Conservation (phyloP, 2,888 invertebrate species). For the Volucella zonaria region DNA sequence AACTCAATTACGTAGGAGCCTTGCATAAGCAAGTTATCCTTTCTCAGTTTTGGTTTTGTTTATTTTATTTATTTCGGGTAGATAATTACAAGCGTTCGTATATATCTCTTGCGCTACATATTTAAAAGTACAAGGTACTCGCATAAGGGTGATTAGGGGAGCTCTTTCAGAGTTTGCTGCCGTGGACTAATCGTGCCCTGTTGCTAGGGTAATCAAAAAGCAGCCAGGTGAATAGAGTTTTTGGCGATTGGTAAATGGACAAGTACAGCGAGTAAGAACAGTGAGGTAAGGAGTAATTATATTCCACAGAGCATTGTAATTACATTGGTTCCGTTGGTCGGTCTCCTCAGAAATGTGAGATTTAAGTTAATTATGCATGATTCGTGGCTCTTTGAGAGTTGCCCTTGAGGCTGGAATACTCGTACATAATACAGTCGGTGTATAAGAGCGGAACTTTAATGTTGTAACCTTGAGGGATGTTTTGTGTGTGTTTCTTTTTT, state of each 20-base stretch:
- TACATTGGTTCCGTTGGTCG: conserved; percentile 18
- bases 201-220: conserved; percentile 33
- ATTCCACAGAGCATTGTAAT: conserved; percentile 42
- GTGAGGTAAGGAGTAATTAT: conserved; percentile 27
- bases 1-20: conserved; percentile 1
- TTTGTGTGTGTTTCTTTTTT: too few relatives aligned
- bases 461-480: too few relatives aligned
- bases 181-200: conserved; percentile 24
- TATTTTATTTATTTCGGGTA: background rate
- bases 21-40: conserved; percentile 12
- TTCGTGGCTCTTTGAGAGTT: conserved; percentile 12
- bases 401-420: background rate
- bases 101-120: too few relatives aligned
- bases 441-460: too few relatives aligned
- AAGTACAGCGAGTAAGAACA: too few relatives aligned
- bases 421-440: too few relatives aligned
- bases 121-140: too few relatives aligned
- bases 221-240: conserved; percentile 19
- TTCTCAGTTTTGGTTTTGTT: background rate
- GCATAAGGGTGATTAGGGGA: background rate
- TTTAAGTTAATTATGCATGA: conserved; percentile 35
- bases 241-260: conserved; percentile 27
- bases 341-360: background rate
- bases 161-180: conserved; percentile 2
- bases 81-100: background rate